A percentile compares a stretch with the other conserved stretches of the same genome.
Conservation (phyloP, 1,140 invertebrate species). For the Oreohelix idahoensis region DNA sequence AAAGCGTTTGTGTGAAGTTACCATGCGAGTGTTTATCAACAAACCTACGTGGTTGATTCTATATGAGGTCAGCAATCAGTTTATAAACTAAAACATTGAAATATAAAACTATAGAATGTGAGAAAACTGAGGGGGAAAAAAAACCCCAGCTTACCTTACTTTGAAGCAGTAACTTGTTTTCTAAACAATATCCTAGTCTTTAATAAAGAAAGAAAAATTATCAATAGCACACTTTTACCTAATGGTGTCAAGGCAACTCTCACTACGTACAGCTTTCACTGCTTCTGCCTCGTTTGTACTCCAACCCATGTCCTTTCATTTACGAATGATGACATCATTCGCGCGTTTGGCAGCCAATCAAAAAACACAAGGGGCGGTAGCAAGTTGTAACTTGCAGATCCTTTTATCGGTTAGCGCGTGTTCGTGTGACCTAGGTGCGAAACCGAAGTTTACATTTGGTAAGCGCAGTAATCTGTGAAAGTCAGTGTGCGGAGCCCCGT, state of each 20-base stretch:
- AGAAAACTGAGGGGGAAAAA: no score
- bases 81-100: no score
- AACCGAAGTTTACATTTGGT: no score
- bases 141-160: neutral
- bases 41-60: no score
- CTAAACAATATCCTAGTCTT: neutral
- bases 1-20: no score
- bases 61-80: no score
- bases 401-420: no score
- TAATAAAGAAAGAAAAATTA: neutral
- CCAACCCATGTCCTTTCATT: neutral
- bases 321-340: constrained; percentile 29
- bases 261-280: neutral
- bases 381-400: constrained; percentile 6
- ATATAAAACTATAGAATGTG: no score
- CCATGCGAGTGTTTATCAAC: no score
- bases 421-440: no score
- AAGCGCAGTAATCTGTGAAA: no score
- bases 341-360: constrained; percentile 10
- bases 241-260: neutral
- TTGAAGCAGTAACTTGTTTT: neutral
- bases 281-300: neutral
- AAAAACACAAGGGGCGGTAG: neutral
- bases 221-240: neutral
- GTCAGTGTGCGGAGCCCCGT: no score